Evolutionary conservation across 2,888 invertebrate species (phyloP), one percentile per base, ranked within the genome.

Genomic region (Cryptosula pallasiana): DNA sequence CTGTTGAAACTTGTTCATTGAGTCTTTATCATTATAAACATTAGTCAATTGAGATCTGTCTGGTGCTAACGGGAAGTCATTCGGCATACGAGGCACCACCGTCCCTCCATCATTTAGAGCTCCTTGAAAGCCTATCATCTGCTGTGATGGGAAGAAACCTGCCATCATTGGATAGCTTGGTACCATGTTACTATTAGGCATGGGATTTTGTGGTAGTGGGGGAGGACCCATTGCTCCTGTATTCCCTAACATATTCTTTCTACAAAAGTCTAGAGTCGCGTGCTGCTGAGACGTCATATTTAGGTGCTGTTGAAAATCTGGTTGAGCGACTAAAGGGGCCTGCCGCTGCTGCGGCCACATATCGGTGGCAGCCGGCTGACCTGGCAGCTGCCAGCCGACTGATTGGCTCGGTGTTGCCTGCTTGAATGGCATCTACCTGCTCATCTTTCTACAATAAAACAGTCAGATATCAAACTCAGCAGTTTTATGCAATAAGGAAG

Each of bases 371-470:
- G 63, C 13, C 32, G 63, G 63, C 32, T 63, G 63, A 32, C 63
- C 63, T 32, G 20, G 63, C n/a, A 5, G 34, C 3, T 27, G 32
- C 63, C 63, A 63, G 32, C 63, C 63, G 32, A 20, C 63, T 25
- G 63, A 29, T 27, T 27, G 20, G 20, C 27, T 20, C 13, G 16
- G 25, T 5, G 27, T 34, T 32, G 13, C 13, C 27, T 63, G 20
- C 25, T 63, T 63, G 63, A 29, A 63, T 63, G 63, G 27, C 63
- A 63, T 63, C 63, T 63, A 63, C 27, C 5, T 27, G 13, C 34
- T 63, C 27, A 63, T 27, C 13, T 63, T 63, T 27, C 63, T 63
- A 63, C 20, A 63, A 63, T 16, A 63, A n/a, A n/a, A n/a, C n/a
- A n/a, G n/a, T n/a, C n/a, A n/a, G n/a, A n/a, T n/a, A n/a, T n/a